Evolutionary conservation across 2,113 vertebrate species (phyloP).

Genomic region (Takifugu bimaculatus): DNA sequence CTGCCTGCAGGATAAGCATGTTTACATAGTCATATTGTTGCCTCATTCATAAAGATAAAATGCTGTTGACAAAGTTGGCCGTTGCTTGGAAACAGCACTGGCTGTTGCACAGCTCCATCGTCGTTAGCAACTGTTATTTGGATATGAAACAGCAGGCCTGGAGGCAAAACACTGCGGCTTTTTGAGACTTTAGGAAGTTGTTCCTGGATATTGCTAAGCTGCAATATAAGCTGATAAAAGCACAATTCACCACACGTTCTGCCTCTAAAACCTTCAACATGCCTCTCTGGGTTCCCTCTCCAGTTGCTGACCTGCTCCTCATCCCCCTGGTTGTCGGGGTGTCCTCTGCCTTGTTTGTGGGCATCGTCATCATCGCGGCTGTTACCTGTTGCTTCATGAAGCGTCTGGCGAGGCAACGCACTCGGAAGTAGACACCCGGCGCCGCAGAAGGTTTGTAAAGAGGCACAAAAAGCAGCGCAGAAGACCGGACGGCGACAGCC

Average conservation of each 20-base stretch:
- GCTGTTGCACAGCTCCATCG: too few species aligned
- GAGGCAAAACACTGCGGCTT: not conserved
- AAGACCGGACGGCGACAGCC: not conserved
- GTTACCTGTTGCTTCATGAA: constrained; percentile 91
- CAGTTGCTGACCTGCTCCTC: constrained; percentile 82
- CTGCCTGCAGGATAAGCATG: too few species aligned
- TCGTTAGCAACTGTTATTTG: too few species aligned
- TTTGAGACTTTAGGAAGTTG: not conserved
- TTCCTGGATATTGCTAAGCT: too few species aligned
- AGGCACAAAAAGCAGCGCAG: constrained; percentile 4
- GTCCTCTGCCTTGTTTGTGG: constrained; percentile 80
- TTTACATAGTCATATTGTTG: too few species aligned
- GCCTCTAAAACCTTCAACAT: not conserved
- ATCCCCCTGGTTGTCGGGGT: constrained; percentile 81
- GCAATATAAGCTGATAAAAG: too few species aligned
- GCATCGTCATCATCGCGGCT: constrained; percentile 76
- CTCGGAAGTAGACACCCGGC: constrained; percentile 55
- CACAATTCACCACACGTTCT: not conserved
- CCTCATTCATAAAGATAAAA: too few species aligned
- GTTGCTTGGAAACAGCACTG: too few species aligned
- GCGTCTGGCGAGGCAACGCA: constrained; percentile 69
- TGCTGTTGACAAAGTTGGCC: too few species aligned
- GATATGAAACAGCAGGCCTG: too few species aligned
- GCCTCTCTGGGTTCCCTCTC: not conserved
- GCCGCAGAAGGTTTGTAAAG: not conserved